Conservation (phyloP, 2,797 vertebrate genomes). For the Helostoma temminkii region DNA sequence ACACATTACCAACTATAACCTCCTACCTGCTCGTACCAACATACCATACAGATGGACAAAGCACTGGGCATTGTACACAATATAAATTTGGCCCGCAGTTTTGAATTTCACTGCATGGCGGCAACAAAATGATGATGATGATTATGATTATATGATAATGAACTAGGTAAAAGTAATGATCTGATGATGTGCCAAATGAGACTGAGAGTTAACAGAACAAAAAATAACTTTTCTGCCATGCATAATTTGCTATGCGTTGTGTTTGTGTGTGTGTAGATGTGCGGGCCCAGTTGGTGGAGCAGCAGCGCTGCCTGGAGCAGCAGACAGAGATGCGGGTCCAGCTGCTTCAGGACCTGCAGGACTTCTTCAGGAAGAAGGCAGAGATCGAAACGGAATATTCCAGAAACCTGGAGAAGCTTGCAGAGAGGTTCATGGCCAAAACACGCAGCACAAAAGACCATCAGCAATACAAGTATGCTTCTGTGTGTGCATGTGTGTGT, state of each 20-base stretch:
- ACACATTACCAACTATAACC: too few species aligned
- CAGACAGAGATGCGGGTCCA: constrained; percentile 98
- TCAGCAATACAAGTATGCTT: constrained; percentile 95
- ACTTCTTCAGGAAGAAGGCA: constrained; percentile 98
- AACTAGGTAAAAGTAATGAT: too few species aligned
- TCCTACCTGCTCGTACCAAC: not conserved
- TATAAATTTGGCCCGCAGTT: too few species aligned
- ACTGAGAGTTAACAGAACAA: too few species aligned
- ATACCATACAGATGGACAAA: not conserved
- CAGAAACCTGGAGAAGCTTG: constrained; percentile 95
- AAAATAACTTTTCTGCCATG: too few species aligned
- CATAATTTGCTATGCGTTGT: too few species aligned
- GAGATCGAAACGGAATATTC: constrained; percentile 99
- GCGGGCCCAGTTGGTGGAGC: constrained; percentile 95
- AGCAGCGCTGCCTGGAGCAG: constrained; percentile 98
- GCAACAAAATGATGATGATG: too few species aligned
- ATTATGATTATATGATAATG: too few species aligned
- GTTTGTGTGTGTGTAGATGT: constrained; percentile 84
- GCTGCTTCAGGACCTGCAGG: constrained; percentile 98
- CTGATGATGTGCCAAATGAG: too few species aligned
- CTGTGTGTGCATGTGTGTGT: not conserved
- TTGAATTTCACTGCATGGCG: too few species aligned
- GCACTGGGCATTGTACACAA: too few species aligned
- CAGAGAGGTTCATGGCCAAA: constrained; percentile 98
- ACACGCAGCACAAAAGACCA: constrained; percentile 99